Percentiles rank a stretch among this genome's conserved stretches.
Evolutionary conservation across 2,888 invertebrate genomes (phyloP).

Genomic region (Sycophila texana): DNA sequence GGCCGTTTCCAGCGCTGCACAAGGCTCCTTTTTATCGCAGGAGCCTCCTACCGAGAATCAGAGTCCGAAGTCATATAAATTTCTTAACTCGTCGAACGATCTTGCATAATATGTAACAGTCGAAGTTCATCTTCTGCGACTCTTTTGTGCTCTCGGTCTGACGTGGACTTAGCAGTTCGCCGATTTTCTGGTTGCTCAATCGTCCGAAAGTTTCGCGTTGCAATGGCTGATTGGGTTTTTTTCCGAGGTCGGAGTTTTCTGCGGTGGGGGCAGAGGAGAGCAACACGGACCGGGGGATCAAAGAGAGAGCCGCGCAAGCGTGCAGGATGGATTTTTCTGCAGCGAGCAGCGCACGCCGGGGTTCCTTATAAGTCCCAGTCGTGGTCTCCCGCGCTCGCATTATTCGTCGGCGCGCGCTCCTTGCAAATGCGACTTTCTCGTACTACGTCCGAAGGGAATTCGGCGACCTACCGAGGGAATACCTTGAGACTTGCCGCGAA

Average conservation of each 20-base stretch:
- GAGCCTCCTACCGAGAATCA: not conserved
- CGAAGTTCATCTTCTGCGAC: too few species aligned
- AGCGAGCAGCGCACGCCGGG: not conserved
- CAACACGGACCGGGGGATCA: too few species aligned
- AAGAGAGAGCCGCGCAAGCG: too few species aligned
- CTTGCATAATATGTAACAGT: too few species aligned
- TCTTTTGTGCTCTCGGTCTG: too few species aligned
- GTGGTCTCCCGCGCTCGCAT: not conserved
- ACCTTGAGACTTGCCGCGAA: too few species aligned
- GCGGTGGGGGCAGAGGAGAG: too few species aligned
- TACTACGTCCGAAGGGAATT: not conserved
- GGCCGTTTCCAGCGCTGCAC: not conserved
- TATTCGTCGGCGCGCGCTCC: not conserved
- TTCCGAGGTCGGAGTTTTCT: too few species aligned
- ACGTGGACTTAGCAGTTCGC: too few species aligned
- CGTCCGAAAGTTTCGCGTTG: not conserved
- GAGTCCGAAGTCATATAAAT: too few species aligned
- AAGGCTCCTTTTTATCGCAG: slow-evolving; percentile 19
- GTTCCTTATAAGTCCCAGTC: not conserved
- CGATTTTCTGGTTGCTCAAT: not conserved
- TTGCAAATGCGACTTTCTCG: slow-evolving; percentile 6
- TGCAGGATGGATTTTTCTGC: not conserved
- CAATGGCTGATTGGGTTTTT: too few species aligned
- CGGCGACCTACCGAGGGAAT: not conserved
- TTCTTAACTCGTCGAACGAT: too few species aligned